Evolutionary conservation across 2,797 vertebrate genomes (phyloP).

Genomic region (Xyrichtys novacula): DNA sequence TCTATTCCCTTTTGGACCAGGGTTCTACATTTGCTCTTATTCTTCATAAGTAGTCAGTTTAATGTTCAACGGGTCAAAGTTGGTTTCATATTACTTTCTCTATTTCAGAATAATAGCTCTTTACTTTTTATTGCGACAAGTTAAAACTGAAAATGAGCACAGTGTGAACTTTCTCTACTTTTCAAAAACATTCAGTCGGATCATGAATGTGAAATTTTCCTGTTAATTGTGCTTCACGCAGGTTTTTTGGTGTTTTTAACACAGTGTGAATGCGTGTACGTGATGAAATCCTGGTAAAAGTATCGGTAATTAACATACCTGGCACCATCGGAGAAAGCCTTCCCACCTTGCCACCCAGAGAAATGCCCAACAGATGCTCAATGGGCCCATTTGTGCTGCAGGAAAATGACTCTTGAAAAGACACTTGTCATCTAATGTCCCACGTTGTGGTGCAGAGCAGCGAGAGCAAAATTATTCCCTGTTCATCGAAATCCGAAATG

Average conservation of each 20-base stretch:
- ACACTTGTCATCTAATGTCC: conserved; percentile 30
- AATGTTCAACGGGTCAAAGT: too few species aligned
- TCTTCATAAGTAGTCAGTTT: too few species aligned
- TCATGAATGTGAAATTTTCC: neutral
- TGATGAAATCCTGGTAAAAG: neutral
- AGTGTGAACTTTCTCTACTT: neutral
- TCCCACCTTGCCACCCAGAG: conserved; percentile 6
- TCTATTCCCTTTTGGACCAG: too few species aligned
- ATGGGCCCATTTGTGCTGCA: conserved; percentile 13
- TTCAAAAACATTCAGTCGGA: neutral
- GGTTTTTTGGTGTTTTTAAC: neutral
- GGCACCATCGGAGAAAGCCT: conserved; percentile 9
- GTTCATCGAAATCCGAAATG: conserved; percentile 38
- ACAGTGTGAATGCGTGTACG: neutral
- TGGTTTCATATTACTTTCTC: too few species aligned
- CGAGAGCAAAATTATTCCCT: conserved; percentile 22
- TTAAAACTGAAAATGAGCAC: too few species aligned
- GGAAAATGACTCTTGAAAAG: conserved; percentile 12
- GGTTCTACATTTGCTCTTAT: too few species aligned
- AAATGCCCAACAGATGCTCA: conserved; percentile 26
- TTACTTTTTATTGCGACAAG: too few species aligned
- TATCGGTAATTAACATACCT: neutral
- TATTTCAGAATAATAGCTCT: too few species aligned
- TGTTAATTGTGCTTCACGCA: neutral
- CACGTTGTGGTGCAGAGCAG: conserved; percentile 14